Evolutionary conservation across 1,140 invertebrate species (phyloP).

Genomic region (Neodiprion pinetum): DNA sequence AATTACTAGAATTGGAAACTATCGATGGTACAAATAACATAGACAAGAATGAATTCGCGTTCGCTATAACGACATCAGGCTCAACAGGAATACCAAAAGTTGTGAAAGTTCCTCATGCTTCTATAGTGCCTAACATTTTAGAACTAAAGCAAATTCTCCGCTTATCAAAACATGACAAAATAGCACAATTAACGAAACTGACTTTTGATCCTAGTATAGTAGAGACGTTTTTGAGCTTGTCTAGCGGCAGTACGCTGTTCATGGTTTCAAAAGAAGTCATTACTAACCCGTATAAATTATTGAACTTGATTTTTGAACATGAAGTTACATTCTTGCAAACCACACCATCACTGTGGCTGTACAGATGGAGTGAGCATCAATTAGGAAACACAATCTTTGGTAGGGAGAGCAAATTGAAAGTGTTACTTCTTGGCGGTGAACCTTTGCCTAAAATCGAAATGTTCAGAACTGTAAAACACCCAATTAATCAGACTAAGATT

Average conservation of each 20-base stretch:
- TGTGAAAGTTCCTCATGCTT: slow-evolving; percentile 67
- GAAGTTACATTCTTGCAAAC: slow-evolving; percentile 76
- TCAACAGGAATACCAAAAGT: slow-evolving; percentile 71
- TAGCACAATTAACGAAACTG: slow-evolving; percentile 75
- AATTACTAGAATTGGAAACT: background rate
- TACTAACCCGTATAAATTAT: slow-evolving; percentile 56
- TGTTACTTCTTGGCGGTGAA: slow-evolving; percentile 72
- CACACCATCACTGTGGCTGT: slow-evolving; percentile 76
- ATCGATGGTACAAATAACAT: slow-evolving; percentile 27
- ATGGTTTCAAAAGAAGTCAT: slow-evolving; percentile 67
- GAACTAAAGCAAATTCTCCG: slow-evolving; percentile 66
- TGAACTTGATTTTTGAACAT: slow-evolving; percentile 54
- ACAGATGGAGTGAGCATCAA: slow-evolving; percentile 61
- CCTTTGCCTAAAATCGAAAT: slow-evolving; percentile 60
- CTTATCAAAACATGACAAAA: slow-evolving; percentile 65
- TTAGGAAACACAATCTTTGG: slow-evolving; percentile 67
- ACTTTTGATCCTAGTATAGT: slow-evolving; percentile 86
- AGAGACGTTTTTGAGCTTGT: slow-evolving; percentile 75
- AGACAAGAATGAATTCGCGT: slow-evolving; percentile 56
- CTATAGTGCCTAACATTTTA: slow-evolving; percentile 70
- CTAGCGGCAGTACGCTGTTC: slow-evolving; percentile 69
- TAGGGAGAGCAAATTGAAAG: slow-evolving; percentile 60
- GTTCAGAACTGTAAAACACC: slow-evolving; percentile 59
- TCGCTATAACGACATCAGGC: slow-evolving; percentile 70
- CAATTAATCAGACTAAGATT: slow-evolving; percentile 65